Evolutionary conservation across 2,888 invertebrate genomes (phyloP).

Genomic region (Cryptosula pallasiana): DNA sequence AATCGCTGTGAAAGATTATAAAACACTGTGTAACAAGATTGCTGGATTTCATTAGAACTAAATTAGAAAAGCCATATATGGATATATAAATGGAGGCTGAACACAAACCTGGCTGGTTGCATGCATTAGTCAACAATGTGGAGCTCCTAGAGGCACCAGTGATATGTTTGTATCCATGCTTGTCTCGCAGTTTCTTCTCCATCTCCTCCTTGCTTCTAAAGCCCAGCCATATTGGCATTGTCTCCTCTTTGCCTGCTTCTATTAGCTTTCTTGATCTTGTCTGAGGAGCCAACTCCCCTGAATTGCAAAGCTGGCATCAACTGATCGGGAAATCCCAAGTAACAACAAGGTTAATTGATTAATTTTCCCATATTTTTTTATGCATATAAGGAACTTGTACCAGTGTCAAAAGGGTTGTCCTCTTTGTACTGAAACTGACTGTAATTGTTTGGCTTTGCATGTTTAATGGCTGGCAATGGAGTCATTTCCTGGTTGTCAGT

Average conservation of each 20-base stretch:
- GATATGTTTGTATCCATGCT: background rate
- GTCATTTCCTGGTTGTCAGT: background rate
- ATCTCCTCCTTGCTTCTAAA: constrained; percentile 1
- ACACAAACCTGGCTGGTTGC: background rate
- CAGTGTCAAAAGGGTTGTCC: background rate
- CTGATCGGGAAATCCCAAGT: too few species aligned
- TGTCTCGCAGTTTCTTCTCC: background rate
- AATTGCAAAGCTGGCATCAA: too few species aligned
- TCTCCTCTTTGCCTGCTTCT: constrained; percentile 11
- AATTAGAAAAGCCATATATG: too few species aligned
- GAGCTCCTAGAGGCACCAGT: background rate
- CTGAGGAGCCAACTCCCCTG: background rate
- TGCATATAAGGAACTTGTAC: too few species aligned
- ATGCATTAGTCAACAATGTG: background rate
- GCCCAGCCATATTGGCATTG: constrained; percentile 9
- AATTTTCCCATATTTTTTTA: too few species aligned
- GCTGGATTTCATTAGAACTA: too few species aligned
- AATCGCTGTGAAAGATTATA: too few species aligned
- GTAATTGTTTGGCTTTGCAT: background rate
- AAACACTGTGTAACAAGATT: too few species aligned
- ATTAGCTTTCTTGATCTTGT: constrained; percentile 5
- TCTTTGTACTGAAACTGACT: background rate
- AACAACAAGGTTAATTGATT: too few species aligned
- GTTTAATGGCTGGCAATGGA: background rate
- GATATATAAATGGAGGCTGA: too few species aligned